These are phyloP conservation scores for Spondyliosoma cantharus DNA, from an alignment of 2,797 vertebrate species.

Conservation along the genomic window DNA sequence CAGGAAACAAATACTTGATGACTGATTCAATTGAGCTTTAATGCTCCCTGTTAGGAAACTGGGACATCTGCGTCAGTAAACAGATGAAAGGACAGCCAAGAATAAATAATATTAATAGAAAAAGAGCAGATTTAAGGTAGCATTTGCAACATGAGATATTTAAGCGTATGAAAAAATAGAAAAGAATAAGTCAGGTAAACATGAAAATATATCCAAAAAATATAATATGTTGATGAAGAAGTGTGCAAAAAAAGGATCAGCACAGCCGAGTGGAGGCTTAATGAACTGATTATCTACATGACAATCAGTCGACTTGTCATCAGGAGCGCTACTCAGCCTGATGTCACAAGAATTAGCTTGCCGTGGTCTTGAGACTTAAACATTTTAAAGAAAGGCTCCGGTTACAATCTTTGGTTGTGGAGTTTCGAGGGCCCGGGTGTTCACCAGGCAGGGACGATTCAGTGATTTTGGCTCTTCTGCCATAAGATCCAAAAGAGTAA, in stretches of 20 bases:
- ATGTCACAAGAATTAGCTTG: not conserved
- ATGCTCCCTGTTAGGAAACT: not conserved
- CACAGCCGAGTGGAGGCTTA: not conserved
- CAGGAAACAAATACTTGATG: conserved; percentile 5
- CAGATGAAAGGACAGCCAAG: not conserved
- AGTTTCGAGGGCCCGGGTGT: not conserved
- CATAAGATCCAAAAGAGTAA: not conserved
- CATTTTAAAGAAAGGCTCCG: not conserved
- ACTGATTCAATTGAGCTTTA: not conserved
- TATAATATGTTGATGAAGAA: not conserved
- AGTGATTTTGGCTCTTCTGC: not conserved
- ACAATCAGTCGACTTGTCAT: too few relatives aligned
- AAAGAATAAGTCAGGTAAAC: not conserved
- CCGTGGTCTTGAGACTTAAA: not conserved
- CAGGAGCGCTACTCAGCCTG: too few relatives aligned
- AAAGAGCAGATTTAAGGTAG: not conserved
- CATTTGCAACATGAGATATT: not conserved
- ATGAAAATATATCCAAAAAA: not conserved
- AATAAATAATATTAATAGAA: conserved; percentile 4
- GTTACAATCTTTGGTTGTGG: not conserved
- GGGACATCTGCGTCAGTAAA: not conserved
- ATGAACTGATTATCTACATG: not conserved
- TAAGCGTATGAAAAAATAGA: not conserved
- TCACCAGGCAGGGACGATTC: not conserved
- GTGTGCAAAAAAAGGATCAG: not conserved